Percentiles rank a stretch among this genome's conserved stretches.
Evolutionary conservation across 2,888 invertebrate genomes (phyloP).

Genomic region (Chesias legatella): DNA sequence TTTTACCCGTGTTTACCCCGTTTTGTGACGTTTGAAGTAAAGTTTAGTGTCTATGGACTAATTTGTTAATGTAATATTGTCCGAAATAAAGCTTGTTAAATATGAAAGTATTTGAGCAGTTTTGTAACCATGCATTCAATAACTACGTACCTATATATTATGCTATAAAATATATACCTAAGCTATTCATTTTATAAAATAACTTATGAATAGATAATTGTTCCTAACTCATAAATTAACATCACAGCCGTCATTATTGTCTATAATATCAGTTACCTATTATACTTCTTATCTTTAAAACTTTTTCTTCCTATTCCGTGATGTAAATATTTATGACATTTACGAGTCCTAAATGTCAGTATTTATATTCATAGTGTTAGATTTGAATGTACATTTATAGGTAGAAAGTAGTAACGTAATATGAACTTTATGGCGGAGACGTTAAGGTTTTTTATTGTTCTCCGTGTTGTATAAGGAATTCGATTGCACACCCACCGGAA

Average conservation of each 20-base stretch:
- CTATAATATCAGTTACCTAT: constrained; percentile 7
- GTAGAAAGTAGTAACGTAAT: constrained; percentile 1
- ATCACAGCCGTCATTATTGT: constrained; percentile 8
- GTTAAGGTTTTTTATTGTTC: constrained; percentile 5
- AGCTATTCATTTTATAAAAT: too few relatives aligned
- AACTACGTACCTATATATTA: too few relatives aligned
- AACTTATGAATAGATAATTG: too few relatives aligned
- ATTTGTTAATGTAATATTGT: too few relatives aligned
- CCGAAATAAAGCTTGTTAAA: too few relatives aligned
- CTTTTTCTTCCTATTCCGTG: constrained; percentile 45
- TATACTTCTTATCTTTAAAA: constrained; percentile 43
- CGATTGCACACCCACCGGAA: constrained; percentile 31
- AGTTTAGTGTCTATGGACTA: too few relatives aligned
- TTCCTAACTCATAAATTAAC: constrained; percentile 1
- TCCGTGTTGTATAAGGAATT: constrained; percentile 6
- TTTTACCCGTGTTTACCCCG: too few relatives aligned
- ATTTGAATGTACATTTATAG: constrained; percentile 20
- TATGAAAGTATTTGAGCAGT: too few relatives aligned
- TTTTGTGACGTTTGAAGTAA: too few relatives aligned
- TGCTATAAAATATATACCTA: too few relatives aligned
- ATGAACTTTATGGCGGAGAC: constrained; percentile 11
- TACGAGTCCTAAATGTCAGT: constrained; percentile 48
- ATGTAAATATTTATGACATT: constrained; percentile 54
- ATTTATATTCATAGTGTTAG: constrained; percentile 36
- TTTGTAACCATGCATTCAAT: too few relatives aligned